Conservation (phyloP, 1,140 invertebrate genomes). For the Lordiphosa mommai region DNA sequence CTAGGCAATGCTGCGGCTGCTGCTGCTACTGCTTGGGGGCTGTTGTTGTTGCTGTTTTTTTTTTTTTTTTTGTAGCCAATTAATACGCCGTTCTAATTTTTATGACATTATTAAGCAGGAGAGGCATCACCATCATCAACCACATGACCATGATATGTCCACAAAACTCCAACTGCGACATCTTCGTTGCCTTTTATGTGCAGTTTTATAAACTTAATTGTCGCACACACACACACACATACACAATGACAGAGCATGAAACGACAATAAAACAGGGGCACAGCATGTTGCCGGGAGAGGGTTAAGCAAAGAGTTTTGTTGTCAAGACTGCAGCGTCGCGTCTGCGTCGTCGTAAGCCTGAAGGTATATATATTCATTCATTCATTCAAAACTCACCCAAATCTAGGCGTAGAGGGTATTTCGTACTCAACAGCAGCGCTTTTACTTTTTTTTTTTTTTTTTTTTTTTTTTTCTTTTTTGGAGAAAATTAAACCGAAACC, state of each 20-base stretch:
- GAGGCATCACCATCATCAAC: constrained; percentile 1
- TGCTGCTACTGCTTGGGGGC: too few relatives aligned
- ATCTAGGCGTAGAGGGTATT: too few relatives aligned
- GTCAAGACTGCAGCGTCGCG: too few relatives aligned
- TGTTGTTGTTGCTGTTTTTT: constrained; percentile 16
- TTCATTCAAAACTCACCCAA: too few relatives aligned
- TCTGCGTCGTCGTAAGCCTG: too few relatives aligned
- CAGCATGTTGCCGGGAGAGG: constrained; percentile 45
- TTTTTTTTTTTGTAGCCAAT: constrained; percentile 60
- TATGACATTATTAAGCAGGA: constrained; percentile 77
- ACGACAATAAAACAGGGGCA: constrained; percentile 22
- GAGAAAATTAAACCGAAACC: too few relatives aligned
- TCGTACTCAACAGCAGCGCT: too few relatives aligned
- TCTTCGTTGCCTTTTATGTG: constrained; percentile 68
- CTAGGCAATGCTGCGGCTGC: constrained; percentile 22
- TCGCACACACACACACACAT: constrained; percentile 32
- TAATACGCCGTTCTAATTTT: constrained; percentile 78
- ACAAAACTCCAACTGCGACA: constrained; percentile 30
- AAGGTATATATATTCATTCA: too few relatives aligned
- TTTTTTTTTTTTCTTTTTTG: too few relatives aligned
- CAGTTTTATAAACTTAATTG: constrained; percentile 74
- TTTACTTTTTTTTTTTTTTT: too few relatives aligned
- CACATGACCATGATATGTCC: constrained; percentile 40
- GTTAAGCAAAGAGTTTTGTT: neutral
- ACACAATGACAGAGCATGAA: neutral